phyloP scores from a whole-genome alignment of 2,797 vertebrate species.

The Alectoris magna region DNA sequence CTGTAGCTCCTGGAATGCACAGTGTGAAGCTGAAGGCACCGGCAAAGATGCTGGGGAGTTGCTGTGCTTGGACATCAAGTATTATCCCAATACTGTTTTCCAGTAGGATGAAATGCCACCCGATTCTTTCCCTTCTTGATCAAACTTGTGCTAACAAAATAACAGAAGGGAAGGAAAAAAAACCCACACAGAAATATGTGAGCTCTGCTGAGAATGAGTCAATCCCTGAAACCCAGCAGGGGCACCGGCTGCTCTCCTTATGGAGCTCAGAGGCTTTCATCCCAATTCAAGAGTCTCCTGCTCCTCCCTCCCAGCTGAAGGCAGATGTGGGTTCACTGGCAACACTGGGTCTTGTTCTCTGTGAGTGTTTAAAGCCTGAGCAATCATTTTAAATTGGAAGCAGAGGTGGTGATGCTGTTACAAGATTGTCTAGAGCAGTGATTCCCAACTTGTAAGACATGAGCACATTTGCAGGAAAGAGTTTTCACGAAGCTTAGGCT shows the following conservation, averaged over 20 bases:
- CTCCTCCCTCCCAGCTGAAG: constrained; percentile 55
- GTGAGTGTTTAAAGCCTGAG: constrained; percentile 51
- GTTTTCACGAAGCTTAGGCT: background rate
- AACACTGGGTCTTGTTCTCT: constrained; percentile 22
- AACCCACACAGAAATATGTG: background rate
- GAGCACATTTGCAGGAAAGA: constrained; percentile 16
- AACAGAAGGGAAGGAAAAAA: background rate
- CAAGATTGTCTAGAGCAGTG: constrained; percentile 39
- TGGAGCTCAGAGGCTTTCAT: constrained; percentile 57
- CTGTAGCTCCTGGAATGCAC: background rate
- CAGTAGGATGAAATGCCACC: background rate
- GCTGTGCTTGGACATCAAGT: background rate
- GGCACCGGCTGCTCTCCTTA: constrained; percentile 52
- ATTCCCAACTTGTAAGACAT: constrained; percentile 45
- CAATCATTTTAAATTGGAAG: constrained; percentile 66
- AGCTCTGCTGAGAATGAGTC: constrained; percentile 43
- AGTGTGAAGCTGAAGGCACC: background rate
- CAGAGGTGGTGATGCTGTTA: constrained; percentile 29
- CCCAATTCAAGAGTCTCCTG: constrained; percentile 20
- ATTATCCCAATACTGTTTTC: background rate
- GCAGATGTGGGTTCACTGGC: constrained; percentile 56
- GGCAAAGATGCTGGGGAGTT: background rate
- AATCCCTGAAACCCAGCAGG: constrained; percentile 53
- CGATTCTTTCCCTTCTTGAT: background rate
- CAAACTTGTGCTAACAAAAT: background rate